A percentile compares a stretch with the other conserved stretches of the same genome.
Conservation (phyloP, 2,113 vertebrate species). For the Suricata suricatta region DNA sequence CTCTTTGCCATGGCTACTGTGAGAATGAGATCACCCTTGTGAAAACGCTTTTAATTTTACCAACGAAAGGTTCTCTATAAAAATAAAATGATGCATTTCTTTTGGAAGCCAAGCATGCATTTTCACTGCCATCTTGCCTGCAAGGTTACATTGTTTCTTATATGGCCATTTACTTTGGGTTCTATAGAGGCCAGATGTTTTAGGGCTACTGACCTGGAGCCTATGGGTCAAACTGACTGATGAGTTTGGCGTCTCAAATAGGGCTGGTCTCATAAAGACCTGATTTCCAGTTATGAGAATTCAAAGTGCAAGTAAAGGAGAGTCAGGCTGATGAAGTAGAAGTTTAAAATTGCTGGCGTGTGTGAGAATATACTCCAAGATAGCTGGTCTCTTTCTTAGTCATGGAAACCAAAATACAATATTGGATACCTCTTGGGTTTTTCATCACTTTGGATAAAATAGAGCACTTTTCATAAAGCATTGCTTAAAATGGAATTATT, state of each 20-base stretch:
- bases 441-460: conserved; percentile 10
- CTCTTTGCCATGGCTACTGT: not conserved
- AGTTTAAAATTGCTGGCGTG: not conserved
- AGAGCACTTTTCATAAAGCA: not conserved
- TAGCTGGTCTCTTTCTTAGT: conserved; percentile 22
- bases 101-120: conserved; percentile 12
- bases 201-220: not conserved
- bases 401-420: conserved; percentile 16
- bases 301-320: not conserved
- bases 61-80: not conserved
- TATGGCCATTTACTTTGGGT: not conserved
- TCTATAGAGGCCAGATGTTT: not conserved
- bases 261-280: not conserved
- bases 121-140: not conserved
- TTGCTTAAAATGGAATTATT: conserved; percentile 31
- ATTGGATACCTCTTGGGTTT: not conserved
- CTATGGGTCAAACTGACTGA: not conserved
- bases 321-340: not conserved
- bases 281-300: not conserved
- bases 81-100: conserved; percentile 4
- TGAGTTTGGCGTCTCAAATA: not conserved
- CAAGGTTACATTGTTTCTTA: not conserved
- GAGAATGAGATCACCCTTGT: conserved; percentile 26
- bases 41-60: conserved; percentile 43
- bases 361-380: conserved; percentile 17